Evolutionary conservation across 2,888 invertebrate genomes (phyloP), one percentile per base, ranked within the genome.

Genomic region (Euphydryas editha): DNA sequence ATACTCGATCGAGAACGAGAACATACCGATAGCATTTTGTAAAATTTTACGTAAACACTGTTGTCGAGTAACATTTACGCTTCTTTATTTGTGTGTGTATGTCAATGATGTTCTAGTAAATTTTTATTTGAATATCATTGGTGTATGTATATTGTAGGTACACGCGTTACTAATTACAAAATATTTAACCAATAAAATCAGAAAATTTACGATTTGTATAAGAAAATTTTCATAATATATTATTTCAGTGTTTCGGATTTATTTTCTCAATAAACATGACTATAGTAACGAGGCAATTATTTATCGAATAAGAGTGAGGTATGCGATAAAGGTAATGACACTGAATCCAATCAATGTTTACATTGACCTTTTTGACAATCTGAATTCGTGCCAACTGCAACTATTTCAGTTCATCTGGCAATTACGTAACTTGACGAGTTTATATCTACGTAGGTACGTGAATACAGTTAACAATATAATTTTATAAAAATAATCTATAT

Each of bases 371-470:
- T 79, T 73, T 72, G 79, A 75, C 73, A 73, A 71, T 74, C 75
- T 89, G 88, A 87, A 88, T 78, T 75, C 71, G 72, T 76, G 90
- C 89, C 90, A 90, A 88, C 75, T 79, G 62, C 74, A 74, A 78
- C 80, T 84, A 86, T 86, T 87, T 88, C 79, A 72, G 82, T 81
- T 76, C 75, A 79, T 49, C 58, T 56, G 18, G 21, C 58, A 42
- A 74, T 80, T 77, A 79, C 78, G 73, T 71, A 69, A 66, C 63
- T 57, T 59, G 24, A 55, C 59, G 17, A 15, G 21, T 21, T 51
- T 21, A 6, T 24, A 24, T 51, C 49, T 49, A 7, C 15, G 7
- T n/a, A n/a, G n/a, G n/a, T 15, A 21, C 20, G 11, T 13, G 49
- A 21, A n/a, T 44, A 44, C 6, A 15, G 15, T 44, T 44, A 11